A percentile compares a stretch with the other conserved stretches of the same genome.
These are phyloP conservation scores for Serinus canaria DNA, from an alignment of 2,113 vertebrate genomes.

Conservation along the genomic window DNA sequence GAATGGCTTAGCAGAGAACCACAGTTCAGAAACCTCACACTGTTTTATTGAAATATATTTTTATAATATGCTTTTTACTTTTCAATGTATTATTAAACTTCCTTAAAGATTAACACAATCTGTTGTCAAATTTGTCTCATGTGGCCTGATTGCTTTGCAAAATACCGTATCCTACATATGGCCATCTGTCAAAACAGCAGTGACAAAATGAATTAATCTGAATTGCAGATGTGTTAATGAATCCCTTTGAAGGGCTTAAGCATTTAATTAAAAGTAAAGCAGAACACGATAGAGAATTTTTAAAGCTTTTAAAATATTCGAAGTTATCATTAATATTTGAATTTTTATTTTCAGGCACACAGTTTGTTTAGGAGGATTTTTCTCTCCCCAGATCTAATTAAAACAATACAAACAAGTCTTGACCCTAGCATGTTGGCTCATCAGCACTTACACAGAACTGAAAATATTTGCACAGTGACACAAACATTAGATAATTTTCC, in stretches of 20 bases:
- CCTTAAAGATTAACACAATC: slow-evolving; percentile 39
- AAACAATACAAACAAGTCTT: slow-evolving; percentile 39
- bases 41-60: slow-evolving; percentile 32
- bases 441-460: neutral
- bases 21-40: neutral
- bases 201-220: slow-evolving; percentile 66
- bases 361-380: slow-evolving; percentile 21
- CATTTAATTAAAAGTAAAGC: slow-evolving; percentile 74
- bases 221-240: slow-evolving; percentile 73
- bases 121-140: slow-evolving; percentile 59
- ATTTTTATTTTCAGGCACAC: slow-evolving; percentile 51
- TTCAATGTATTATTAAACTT: slow-evolving; percentile 49
- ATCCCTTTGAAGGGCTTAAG: slow-evolving; percentile 68
- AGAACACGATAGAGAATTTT: slow-evolving; percentile 40
- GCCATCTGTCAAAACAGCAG: slow-evolving; percentile 70
- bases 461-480: slow-evolving; percentile 24
- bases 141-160: slow-evolving; percentile 42
- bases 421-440: neutral
- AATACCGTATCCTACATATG: slow-evolving; percentile 50
- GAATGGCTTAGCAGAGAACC: neutral
- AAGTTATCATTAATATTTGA: slow-evolving; percentile 51
- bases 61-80: slow-evolving; percentile 20
- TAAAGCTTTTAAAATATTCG: slow-evolving; percentile 60
- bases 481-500: neutral
- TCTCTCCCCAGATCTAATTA: slow-evolving; percentile 9